phyloP scores from a whole-genome alignment of 2,797 vertebrate genomes.

The Schizopygopsis pylzovi region DNA sequence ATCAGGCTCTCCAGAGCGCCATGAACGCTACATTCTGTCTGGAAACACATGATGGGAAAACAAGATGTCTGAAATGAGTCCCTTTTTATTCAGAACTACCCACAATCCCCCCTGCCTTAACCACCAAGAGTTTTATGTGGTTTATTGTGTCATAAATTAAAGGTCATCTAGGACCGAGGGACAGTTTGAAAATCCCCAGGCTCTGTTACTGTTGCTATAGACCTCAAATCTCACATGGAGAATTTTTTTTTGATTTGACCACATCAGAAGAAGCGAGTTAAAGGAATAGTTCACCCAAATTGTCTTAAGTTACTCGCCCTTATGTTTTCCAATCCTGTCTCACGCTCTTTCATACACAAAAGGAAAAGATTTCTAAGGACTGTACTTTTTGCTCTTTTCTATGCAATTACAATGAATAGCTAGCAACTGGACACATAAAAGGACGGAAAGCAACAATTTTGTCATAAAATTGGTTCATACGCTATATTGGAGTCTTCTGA shows the following conservation, averaged over 20 bases:
- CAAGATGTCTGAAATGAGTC: slow-evolving; percentile 19
- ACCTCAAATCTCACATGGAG: slow-evolving; percentile 4
- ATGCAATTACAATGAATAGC: not conserved
- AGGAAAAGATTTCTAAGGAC: not conserved
- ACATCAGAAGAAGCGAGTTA: not conserved
- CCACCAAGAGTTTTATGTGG: slow-evolving; percentile 12
- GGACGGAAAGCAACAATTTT: not conserved
- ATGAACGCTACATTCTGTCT: slow-evolving; percentile 28
- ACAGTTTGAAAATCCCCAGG: not conserved
- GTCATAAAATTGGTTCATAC: not conserved
- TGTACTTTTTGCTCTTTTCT: not conserved
- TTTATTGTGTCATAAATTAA: slow-evolving; percentile 11
- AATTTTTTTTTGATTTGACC: not conserved
- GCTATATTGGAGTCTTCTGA: not conserved
- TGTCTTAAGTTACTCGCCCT: not conserved
- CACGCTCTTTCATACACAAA: not conserved
- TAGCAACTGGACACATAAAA: not conserved
- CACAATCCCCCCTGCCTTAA: not conserved
- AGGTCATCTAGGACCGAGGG: slow-evolving; percentile 8
- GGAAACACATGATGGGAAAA: slow-evolving; percentile 33
- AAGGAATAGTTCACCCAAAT: not conserved
- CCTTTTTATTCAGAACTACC: slow-evolving; percentile 2
- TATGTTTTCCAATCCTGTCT: not conserved
- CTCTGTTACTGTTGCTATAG: slow-evolving; percentile 14
- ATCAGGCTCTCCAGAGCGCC: not conserved